Conservation (phyloP, 2,888 invertebrate genomes). For the Thereva unica region DNA sequence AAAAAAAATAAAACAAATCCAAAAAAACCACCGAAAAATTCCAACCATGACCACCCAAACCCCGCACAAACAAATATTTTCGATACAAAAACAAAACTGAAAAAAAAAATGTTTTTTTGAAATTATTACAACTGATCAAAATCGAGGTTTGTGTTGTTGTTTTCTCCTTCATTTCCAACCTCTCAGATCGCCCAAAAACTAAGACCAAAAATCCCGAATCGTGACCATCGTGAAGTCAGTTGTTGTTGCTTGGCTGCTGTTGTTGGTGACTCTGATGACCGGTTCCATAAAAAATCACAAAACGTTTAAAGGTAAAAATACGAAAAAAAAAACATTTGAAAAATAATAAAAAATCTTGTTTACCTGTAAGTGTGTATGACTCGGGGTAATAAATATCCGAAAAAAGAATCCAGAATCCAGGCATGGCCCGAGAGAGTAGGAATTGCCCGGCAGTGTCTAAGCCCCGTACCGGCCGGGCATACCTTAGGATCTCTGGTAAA, state of each 20-base stretch:
- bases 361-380: conserved; percentile 36
- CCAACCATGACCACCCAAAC: too few species aligned
- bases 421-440: background rate
- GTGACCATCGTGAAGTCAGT: too few species aligned
- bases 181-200: too few species aligned
- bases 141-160: too few species aligned
- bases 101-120: too few species aligned
- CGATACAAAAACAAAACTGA: too few species aligned
- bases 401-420: conserved; percentile 14
- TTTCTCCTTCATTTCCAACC: too few species aligned
- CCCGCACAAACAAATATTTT: too few species aligned
- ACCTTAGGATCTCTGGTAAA: conserved; percentile 12
- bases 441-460: background rate
- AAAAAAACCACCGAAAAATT: too few species aligned
- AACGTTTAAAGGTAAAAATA: conserved; percentile 21
- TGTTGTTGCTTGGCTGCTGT: background rate
- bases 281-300: conserved; percentile 31
- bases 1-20: too few species aligned
- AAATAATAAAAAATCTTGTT: conserved; percentile 13
- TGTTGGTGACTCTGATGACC: conserved; percentile 18
- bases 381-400: conserved; percentile 33
- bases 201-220: too few species aligned
- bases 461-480: conserved; percentile 1
- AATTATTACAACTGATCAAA: too few species aligned
- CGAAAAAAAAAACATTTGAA: conserved; percentile 15